Base-by-base conservation (phyloP, 2,797 vertebrate genomes). In the Lycodopsis pacificus region DNA sequence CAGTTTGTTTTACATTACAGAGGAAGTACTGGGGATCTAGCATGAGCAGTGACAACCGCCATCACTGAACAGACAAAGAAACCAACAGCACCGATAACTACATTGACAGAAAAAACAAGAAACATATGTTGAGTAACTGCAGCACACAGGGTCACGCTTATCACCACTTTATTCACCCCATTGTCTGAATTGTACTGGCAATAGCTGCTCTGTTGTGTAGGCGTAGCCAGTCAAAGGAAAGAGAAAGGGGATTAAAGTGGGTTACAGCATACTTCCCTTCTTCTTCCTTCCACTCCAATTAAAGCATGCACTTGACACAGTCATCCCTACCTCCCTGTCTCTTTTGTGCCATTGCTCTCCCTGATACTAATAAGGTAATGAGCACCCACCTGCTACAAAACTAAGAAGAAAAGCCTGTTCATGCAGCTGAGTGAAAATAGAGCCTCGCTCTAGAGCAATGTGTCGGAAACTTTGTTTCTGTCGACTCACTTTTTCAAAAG, bases 271-370 rank as follows among this genome's bases (percentile, higher is more conserved):
- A 42, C n/a, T 63, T 57, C 44, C 36, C 49, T 57, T 81, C 63
- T 65, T 73, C 22, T 73, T 73, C 61, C 51, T 34, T 73, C 44
- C 34, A 19, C 64, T 74, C 71, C 62, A 85, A 83, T 86, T 86
- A 80, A 68, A 74, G 48, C 6, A 12, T 62, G 19, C 58, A 72
- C 70, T 70, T 77, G 36, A 70, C 77, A 82, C 77, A 76, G 82
- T 72, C 46, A 56, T 54, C 17, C 56, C 32, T 74, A 46, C 48
- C 8, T 20, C 34, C 32, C 15, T 27, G 25, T 57, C 49, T 64
- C 70, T 61, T 63, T 71, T 71, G 44, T 79, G 46, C 42, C 25
- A 42, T 40, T 51, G 9, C 58, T 64, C 46, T 73, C 54, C 32
- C 64, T 74, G 54, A 82, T 56, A 42, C 40, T 71, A 65, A 77